A percentile compares a stretch with the other conserved stretches of the same genome.
These are phyloP conservation scores for Poeciliopsis paucimaculata DNA, from an alignment of 2,797 vertebrate species.

Conservation along the genomic window DNA sequence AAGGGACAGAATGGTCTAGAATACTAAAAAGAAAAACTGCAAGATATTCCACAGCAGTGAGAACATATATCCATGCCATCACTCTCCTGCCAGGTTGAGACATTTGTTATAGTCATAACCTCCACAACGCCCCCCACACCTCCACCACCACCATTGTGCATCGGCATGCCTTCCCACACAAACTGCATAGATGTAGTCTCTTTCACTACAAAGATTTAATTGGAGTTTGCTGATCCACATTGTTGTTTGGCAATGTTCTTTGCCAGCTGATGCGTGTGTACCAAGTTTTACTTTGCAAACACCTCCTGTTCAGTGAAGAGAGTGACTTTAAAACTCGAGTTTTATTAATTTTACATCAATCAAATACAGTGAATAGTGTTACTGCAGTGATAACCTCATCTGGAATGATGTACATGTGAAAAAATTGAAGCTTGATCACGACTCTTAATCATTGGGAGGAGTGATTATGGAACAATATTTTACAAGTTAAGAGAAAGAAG, in stretches of 20 bases:
- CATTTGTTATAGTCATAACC: constrained; percentile 52
- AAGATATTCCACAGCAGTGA: constrained; percentile 56
- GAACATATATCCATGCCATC: constrained; percentile 46
- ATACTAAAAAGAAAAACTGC: constrained; percentile 71
- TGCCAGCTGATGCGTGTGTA: constrained; percentile 63
- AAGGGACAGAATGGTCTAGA: constrained; percentile 71
- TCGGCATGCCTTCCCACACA: constrained; percentile 24
- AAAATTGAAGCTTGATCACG: constrained; percentile 54
- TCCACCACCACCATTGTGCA: neutral
- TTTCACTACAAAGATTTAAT: constrained; percentile 35
- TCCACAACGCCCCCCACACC: constrained; percentile 7
- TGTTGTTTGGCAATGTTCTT: constrained; percentile 52
- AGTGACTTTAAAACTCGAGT: constrained; percentile 24
- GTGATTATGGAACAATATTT: constrained; percentile 71
- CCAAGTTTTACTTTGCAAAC: constrained; percentile 50
- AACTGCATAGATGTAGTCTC: constrained; percentile 26
- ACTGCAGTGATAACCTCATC: constrained; percentile 5
- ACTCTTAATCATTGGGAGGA: constrained; percentile 52
- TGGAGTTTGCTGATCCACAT: constrained; percentile 50
- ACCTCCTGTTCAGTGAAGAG: constrained; percentile 24
- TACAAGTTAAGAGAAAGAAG: constrained; percentile 65
- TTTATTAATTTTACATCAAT: constrained; percentile 8
- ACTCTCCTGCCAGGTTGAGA: constrained; percentile 49
- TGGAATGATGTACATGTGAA: constrained; percentile 31
- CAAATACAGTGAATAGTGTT: constrained; percentile 9